These are phyloP conservation scores for Pelobates fuscus DNA, from an alignment of 2,113 vertebrate genomes.

Conservation along the genomic window DNA sequence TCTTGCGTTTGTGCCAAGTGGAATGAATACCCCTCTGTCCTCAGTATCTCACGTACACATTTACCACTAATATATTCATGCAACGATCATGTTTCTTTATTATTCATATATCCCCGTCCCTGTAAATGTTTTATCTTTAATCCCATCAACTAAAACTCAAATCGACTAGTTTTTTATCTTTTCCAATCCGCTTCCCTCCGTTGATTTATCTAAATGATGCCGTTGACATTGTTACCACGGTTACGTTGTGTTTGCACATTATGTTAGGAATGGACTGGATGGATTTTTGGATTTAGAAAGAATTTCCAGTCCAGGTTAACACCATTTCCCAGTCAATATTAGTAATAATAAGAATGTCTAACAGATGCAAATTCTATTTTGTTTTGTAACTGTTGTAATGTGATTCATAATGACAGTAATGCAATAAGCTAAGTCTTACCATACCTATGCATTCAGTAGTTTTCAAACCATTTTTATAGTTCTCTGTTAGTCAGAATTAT, in stretches of 20 bases:
- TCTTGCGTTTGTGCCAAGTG: constrained; percentile 51
- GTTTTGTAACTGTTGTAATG: no score
- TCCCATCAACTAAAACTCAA: constrained; percentile 1
- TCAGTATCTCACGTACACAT: constrained; percentile 35
- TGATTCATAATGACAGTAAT: no score
- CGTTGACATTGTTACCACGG: constrained; percentile 7
- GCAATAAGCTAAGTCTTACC: no score
- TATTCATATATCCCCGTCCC: constrained; percentile 12
- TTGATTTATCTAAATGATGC: background rate
- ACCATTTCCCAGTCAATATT: no score
- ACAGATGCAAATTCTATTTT: no score
- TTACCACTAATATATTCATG: constrained; percentile 18
- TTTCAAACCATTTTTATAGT: no score
- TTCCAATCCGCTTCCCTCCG: background rate
- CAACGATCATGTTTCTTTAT: constrained; percentile 15
- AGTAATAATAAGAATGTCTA: no score
- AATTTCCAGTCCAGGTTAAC: no score
- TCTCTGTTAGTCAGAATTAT: no score
- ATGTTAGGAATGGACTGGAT: background rate
- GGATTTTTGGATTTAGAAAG: background rate
- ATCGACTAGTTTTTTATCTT: constrained; percentile 7
- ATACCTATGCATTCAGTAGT: no score
- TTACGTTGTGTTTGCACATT: background rate
- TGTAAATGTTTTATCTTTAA: constrained; percentile 22
- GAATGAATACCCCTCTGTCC: constrained; percentile 49